Evolutionary conservation across 1,140 invertebrate species (phyloP), one percentile per base, ranked within the genome.

Genomic region (Eueides isabella): DNA sequence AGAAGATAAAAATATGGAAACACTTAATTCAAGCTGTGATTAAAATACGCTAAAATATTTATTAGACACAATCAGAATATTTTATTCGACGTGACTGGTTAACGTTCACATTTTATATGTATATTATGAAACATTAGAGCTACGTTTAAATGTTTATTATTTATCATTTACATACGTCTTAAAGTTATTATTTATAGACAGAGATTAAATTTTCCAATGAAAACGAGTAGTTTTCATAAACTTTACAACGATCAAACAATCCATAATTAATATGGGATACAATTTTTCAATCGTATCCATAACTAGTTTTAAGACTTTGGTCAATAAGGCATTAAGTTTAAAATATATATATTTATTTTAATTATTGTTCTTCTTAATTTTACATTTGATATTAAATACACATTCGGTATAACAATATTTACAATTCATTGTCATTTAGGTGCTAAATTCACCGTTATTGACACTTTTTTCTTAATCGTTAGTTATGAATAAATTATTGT

Each of bases 251-350:
- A 88, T 91, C 75, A 91, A 92, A 91, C 89, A 91, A 87, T 89
- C 82, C 78, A 82, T 90, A 83, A 85, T 82, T 80, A 77, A 78
- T 83, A 87, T 86, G 72, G 84, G 90, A 88, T 85, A 88, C 88
- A 87, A 91, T 85, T 81, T 80, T 81, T 81, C 83, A 86, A 87
- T 89, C 82, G 85, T 77, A 90, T 86, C 88, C 84, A 81, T 86
- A 91, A 91, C 89, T 92, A 92, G 89, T 91, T 91, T 92, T 92
- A 91, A 92, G 89, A 92, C 90, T 90, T 92, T 92, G 91, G 91
- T 92, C 91, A 92, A 90, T 92, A 92, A 92, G 91, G 91, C 91
- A 92, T 92, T 92, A 92, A 92, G 91, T 92, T 91, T 91, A 92
- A 91, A 88, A 92, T 88, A 92, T 88, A 55, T 55, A 89, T 87